These are phyloP conservation scores for Ceryle rudis DNA, from an alignment of 2,797 vertebrate genomes.

Conservation along the genomic window DNA sequence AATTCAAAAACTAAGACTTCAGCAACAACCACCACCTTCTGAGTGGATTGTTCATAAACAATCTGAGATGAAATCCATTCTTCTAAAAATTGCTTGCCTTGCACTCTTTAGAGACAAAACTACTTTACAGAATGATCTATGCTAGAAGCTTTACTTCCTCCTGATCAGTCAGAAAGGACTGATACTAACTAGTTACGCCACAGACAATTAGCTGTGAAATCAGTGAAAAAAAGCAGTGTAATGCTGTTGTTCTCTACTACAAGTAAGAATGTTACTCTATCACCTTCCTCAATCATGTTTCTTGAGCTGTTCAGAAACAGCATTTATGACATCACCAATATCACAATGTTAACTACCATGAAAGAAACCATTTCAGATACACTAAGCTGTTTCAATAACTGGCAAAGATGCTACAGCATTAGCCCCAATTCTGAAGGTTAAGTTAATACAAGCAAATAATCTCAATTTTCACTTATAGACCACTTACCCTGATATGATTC, in stretches of 20 bases:
- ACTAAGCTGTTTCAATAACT: not conserved
- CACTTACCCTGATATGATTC: conserved; percentile 88
- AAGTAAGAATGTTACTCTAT: not conserved
- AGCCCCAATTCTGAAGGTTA: not conserved
- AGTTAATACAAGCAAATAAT: not conserved
- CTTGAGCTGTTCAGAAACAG: not conserved
- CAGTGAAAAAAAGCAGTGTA: not conserved
- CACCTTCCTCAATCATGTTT: not conserved
- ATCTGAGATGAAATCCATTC: not conserved
- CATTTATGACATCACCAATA: not conserved
- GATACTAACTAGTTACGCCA: not conserved
- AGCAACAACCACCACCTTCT: not conserved
- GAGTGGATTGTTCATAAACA: not conserved
- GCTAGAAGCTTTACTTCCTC: not conserved
- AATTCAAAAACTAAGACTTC: not conserved
- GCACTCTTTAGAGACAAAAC: not conserved
- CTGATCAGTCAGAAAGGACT: not conserved
- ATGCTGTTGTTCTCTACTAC: not conserved
- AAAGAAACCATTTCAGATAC: not conserved
- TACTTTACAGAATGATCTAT: not conserved
- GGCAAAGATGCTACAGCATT: not conserved
- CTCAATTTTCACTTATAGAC: not conserved
- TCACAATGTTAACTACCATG: not conserved
- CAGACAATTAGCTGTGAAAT: not conserved
- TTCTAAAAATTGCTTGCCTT: not conserved